Evolutionary conservation across 2,888 invertebrate species (phyloP), one percentile per base, ranked within the genome.

Genomic region (Neocrepidodera transversa): DNA sequence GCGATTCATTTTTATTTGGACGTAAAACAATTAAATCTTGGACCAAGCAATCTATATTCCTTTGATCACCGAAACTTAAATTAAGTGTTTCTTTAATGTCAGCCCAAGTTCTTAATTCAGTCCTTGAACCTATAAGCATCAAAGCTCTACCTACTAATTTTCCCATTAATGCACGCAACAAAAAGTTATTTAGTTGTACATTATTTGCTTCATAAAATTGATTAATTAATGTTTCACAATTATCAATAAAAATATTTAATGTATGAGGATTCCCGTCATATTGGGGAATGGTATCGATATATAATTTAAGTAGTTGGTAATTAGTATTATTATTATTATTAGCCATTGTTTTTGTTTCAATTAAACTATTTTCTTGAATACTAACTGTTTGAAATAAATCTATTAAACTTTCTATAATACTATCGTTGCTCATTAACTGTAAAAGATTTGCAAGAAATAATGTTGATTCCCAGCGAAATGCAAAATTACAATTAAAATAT

Each of bases 11-110:
- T 38, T 6, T 38, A 14, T n/a, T 8, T 2, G 4, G 38, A 2
- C n/a, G 14, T 2, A 17, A 3, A 5, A 10, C 17, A 16, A 42
- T 5, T n/a, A 38, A 14, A 18, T 17, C 18, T 13, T 42, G 42
- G 17, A 42, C 11, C 11, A 42, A 42, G 20, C 18, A 42, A 42
- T 42, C 42, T 2, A 42, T 7, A 42, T 42, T 17, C 2, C 42
- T 1, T 17, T 42, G 42, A 42, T 42, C 42, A 14, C 10, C 42
- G 11, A 42, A 42, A 20, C 42, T 18, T 8, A 42, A 17, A 10
- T 3, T 2, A 6, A 42, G 8, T 8, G 42, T 11, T 5, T 5
- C 11, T 42, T 42, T 42, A n/a, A 17, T 42, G 17, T 2, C 17
- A 2, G 6, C 17, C 42, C 42, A 42, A 17, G 16, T 7, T 17